Evolutionary conservation across 2,113 vertebrate genomes (phyloP), one percentile per base, ranked within the genome.

Genomic region (Drymodes brunneopygia): DNA sequence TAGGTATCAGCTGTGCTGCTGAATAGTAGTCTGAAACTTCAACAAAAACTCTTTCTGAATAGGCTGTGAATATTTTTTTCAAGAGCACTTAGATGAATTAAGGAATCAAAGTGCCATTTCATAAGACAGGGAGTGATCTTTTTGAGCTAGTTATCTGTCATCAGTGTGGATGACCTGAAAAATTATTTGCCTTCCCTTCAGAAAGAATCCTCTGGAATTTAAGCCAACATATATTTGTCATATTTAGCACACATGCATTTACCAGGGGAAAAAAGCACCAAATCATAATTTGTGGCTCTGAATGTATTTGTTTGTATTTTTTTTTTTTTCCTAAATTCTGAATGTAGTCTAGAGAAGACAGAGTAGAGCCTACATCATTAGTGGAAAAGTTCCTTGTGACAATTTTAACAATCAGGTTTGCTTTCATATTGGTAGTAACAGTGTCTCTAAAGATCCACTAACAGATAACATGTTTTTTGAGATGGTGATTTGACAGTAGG

Each of bases 241-340:
- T 44, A 51, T 15, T 65, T 42, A 70, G 61, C 20, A 62, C 11
- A 38, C 5, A 44, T 7, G 36, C 2, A 11, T 6, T 33, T 19
- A 51, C 3, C 1, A 6, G 14, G 18, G 2, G 16, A 2, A 14
- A 42, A 48, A 60, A 23, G 5, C 1, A 0, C 8, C 42, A 29
- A 82, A 44, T 38, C 11, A 17, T 58, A 61, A 44, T 93, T 72
- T 86, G 13, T 45, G n/a, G 9, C 24, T 45, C 57, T 92, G 29
- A 36, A 10, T 83, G 50, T 89, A n/a, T 75, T 73, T 38, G 14
- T 21, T 36, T 4, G 16, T 16, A 6, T 24, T 25, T 58, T 58
- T 53, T 24, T 25, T 58, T 58, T 69, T 81, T 70, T 19, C 20
- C 40, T 44, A 33, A 82, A 17, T 72, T 85, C 44, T 81, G 64